Evolutionary conservation across 2,113 vertebrate genomes (phyloP).

Genomic region (Plectropomus leopardus): DNA sequence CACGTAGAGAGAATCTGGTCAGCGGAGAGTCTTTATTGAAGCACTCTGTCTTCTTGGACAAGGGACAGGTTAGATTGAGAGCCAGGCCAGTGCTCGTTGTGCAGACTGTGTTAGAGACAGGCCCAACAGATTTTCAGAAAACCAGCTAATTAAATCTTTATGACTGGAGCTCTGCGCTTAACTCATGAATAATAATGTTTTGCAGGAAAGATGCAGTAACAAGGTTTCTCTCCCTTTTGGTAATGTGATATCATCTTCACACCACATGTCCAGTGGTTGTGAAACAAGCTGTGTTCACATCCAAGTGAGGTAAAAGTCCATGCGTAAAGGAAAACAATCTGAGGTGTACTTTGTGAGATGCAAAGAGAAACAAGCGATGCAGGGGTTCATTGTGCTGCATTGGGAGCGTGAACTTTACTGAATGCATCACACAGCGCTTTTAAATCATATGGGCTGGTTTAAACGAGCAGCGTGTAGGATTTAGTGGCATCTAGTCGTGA

Average conservation of each 20-base stretch:
- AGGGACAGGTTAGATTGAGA: slow-evolving; percentile 49
- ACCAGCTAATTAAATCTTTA: slow-evolving; percentile 20
- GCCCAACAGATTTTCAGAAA: slow-evolving; percentile 30
- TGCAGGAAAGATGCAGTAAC: slow-evolving; percentile 4
- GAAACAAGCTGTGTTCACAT: slow-evolving; percentile 10
- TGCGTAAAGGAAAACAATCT: background rate
- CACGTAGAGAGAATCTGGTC: slow-evolving; percentile 64
- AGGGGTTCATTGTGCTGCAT: background rate
- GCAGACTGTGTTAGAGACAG: slow-evolving; percentile 19
- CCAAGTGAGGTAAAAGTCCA: background rate
- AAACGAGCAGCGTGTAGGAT: no score
- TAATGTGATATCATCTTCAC: slow-evolving; percentile 16
- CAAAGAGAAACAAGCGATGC: slow-evolving; percentile 5
- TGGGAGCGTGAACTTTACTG: no score
- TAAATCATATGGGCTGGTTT: slow-evolving; percentile 8
- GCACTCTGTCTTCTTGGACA: slow-evolving; percentile 70
- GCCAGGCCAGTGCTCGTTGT: slow-evolving; percentile 25
- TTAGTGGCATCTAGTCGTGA: no score
- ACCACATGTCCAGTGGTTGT: slow-evolving; percentile 30
- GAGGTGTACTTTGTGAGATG: background rate
- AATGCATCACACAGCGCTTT: slow-evolving; percentile 9
- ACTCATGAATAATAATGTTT: slow-evolving; percentile 19
- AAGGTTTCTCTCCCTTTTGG: background rate
- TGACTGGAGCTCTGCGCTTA: background rate
- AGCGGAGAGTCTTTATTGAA: slow-evolving; percentile 68